phyloP scores from a whole-genome alignment of 2,888 invertebrate genomes.

The Caenorhabditis zanzibari region DNA sequence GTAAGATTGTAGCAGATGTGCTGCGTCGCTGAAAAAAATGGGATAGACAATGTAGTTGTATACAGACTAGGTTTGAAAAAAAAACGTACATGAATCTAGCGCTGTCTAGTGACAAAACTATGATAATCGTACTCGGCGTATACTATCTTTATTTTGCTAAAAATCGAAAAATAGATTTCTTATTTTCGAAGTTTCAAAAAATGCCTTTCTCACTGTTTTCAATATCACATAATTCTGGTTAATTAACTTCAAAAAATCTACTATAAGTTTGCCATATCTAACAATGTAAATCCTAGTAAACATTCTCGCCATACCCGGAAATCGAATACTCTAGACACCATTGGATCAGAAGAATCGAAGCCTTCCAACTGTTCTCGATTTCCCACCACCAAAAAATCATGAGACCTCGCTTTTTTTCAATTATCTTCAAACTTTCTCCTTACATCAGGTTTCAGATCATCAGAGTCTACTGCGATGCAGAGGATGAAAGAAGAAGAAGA shows the following conservation, averaged over 20 bases:
- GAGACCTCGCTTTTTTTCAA: constrained; percentile 4
- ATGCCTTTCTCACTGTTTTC: too few species aligned
- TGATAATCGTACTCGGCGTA: too few species aligned
- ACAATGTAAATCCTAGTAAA: background rate
- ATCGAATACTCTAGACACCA: constrained; percentile 27
- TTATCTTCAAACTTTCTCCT: background rate
- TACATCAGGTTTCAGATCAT: background rate
- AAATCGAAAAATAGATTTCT: too few species aligned
- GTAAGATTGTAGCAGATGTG: constrained; percentile 59
- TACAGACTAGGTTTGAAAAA: background rate
- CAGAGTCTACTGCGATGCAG: background rate
- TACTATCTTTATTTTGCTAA: too few species aligned
- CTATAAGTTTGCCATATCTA: background rate
- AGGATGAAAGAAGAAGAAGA: background rate
- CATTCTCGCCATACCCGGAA: background rate
- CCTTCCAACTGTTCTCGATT: background rate
- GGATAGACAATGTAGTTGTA: background rate
- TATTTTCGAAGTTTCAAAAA: too few species aligned
- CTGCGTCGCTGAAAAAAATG: constrained; percentile 55
- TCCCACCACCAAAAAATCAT: constrained; percentile 24
- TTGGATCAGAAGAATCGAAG: background rate
- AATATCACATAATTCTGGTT: too few species aligned
- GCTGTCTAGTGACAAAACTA: too few species aligned
- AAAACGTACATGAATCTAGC: background rate
- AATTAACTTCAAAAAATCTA: too few species aligned